Conservation (phyloP, 2,888 invertebrate genomes). For the Andrena flavipes region DNA sequence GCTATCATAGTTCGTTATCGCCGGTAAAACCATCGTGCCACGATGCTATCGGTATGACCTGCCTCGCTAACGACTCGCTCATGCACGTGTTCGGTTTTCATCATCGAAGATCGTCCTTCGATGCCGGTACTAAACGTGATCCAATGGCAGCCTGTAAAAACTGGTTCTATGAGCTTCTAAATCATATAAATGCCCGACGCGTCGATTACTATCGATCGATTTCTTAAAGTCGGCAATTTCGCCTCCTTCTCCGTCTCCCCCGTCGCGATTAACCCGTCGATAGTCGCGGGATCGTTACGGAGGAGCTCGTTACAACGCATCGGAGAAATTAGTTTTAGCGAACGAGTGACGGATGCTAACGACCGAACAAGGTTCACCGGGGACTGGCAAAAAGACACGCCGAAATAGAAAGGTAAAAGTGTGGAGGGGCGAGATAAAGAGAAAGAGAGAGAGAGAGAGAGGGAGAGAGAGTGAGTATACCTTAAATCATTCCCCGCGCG, state of each 20-base stretch:
- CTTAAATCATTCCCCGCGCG: conserved; percentile 50
- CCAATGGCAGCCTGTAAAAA: conserved; percentile 38
- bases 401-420: conserved; percentile 44
- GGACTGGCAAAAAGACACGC: conserved; percentile 24
- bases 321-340: conserved; percentile 29
- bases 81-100: conserved; percentile 25
- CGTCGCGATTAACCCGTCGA: conserved; percentile 8
- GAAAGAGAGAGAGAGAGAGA: background rate
- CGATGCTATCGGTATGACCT: conserved; percentile 35
- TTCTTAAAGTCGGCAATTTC: background rate
- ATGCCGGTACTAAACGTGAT: conserved; percentile 28
- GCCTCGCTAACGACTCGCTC: conserved; percentile 31
- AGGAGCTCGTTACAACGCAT: conserved; percentile 26
- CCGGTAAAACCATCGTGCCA: background rate
- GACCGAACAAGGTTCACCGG: conserved; percentile 26
- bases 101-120: conserved; percentile 8
- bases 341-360: conserved; percentile 42
- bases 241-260: background rate
- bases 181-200: conserved; percentile 30
- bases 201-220: conserved; percentile 24
- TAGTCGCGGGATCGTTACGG: conserved; percentile 10
- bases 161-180: conserved; percentile 34
- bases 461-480: background rate
- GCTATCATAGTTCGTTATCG: conserved; percentile 18
- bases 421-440: background rate